These are phyloP conservation scores for Trachelus stipa DNA, from an alignment of 2,888 invertebrate species.

Conservation along the genomic window DNA sequence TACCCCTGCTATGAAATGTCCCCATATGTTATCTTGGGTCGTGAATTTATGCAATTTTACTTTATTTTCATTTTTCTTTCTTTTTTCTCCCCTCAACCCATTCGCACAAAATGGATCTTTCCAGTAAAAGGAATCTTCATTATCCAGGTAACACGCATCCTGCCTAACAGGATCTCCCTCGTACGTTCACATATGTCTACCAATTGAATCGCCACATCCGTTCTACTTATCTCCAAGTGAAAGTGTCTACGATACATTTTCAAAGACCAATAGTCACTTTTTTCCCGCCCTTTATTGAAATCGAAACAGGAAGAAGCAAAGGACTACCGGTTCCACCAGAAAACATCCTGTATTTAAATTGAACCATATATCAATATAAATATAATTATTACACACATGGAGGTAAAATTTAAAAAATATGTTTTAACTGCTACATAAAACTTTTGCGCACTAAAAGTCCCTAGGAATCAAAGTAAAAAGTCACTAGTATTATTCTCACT, in stretches of 20 bases:
- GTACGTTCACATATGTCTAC: neutral
- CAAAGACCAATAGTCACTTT: neutral
- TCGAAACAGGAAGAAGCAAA: neutral
- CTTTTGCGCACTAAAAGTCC: no score
- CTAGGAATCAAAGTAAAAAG: neutral
- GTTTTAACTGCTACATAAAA: no score
- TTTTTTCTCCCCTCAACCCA: neutral
- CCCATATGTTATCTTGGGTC: neutral
- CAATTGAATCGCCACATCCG: conserved; percentile 44
- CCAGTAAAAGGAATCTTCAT: neutral
- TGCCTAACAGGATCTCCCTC: neutral
- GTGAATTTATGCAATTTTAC: neutral
- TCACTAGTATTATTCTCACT: neutral
- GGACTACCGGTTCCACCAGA: neutral
- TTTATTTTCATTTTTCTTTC: no score
- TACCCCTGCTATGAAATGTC: neutral
- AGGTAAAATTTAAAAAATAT: no score
- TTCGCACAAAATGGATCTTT: neutral
- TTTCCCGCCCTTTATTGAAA: neutral
- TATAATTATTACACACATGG: no score
- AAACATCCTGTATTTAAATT: neutral
- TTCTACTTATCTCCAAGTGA: conserved; percentile 48
- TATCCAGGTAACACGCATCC: neutral
- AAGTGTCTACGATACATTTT: conserved; percentile 28
- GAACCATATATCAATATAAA: neutral